Base-by-base conservation (phyloP, 2,113 vertebrate genomes). In the Paramormyrops kingsleyae region DNA sequence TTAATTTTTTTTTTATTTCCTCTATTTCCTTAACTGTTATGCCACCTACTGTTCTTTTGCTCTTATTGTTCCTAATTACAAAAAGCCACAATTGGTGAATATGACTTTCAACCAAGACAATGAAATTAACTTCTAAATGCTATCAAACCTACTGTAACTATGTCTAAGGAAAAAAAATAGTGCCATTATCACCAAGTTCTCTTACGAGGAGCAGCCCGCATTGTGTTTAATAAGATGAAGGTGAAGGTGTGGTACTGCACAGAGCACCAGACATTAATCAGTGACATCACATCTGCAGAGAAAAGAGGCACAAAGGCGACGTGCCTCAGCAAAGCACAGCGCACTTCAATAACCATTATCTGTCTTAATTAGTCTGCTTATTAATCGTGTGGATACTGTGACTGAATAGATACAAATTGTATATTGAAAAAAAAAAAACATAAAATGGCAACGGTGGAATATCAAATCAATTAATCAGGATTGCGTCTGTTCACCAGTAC, bases 381-480 rank as follows among this genome's bases (percentile, higher is more conserved):
- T 94, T 95, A 95, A 90, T 90, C 91, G 91, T 90, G 90, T 92
- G 93, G 93, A 91, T 93, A 93, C 93, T 80, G 89, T 90, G 92
- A 94, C 92, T 84, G 83, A 92, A 91, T 89, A 92, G 93, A 94
- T 92, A 88, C 44, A 86, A 50, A 80, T 17, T 89, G 47, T n/a
- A n/a, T 24, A 85, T 89, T 91, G 27, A 27, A 21, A 92, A 93
- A 94, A 94, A n/a, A 92, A 92, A 92, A 93, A 93, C 92, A 91
- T 93, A 94, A 94, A 94, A 88, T 91, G 92, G 89, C 91, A 92
- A 91, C 92, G 92, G 92, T 92, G 91, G 92, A 91, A 92, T 93
- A 95, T 95, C 93, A 92, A 92, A 94, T 94, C 94, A 93, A 95
- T 95, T 94, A 94, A 95, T 95, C 92, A 92, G 70, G 87, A 89